These are phyloP conservation scores for Brotula barbata DNA, from an alignment of 2,797 vertebrate species.

Conservation along the genomic window DNA sequence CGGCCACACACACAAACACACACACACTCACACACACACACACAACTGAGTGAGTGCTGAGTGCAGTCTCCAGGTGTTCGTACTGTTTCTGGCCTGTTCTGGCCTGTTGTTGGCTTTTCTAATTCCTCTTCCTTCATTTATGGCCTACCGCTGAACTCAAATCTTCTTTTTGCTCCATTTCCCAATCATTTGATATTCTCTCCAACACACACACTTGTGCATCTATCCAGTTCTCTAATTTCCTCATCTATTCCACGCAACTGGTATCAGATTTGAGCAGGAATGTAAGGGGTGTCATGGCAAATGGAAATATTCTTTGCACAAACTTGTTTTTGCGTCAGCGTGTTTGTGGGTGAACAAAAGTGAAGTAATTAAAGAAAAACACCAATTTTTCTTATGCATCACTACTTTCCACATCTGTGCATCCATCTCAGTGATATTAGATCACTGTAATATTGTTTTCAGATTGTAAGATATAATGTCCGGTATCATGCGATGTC, in stretches of 20 bases:
- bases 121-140: not conserved
- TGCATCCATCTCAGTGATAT: constrained; percentile 6
- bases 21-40: constrained; percentile 9
- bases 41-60: not conserved
- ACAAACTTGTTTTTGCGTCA: not conserved
- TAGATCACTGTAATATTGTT: constrained; percentile 30
- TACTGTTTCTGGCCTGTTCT: constrained; percentile 19
- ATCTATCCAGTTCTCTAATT: not conserved
- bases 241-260: not conserved
- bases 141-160: not conserved
- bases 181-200: not conserved
- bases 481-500: constrained; percentile 18
- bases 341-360: not conserved
- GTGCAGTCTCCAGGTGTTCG: constrained; percentile 13
- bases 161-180: not conserved
- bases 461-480: constrained; percentile 13
- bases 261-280: not conserved
- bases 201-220: not conserved
- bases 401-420: constrained; percentile 21
- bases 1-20: constrained; percentile 14
- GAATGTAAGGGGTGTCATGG: not conserved
- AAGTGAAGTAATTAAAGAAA: constrained; percentile 1
- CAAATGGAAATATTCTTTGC: not conserved
- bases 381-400: not conserved
- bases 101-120: constrained; percentile 11